phyloP scores from a whole-genome alignment of 2,888 invertebrate genomes.

The Pogonocherus hispidulus region DNA sequence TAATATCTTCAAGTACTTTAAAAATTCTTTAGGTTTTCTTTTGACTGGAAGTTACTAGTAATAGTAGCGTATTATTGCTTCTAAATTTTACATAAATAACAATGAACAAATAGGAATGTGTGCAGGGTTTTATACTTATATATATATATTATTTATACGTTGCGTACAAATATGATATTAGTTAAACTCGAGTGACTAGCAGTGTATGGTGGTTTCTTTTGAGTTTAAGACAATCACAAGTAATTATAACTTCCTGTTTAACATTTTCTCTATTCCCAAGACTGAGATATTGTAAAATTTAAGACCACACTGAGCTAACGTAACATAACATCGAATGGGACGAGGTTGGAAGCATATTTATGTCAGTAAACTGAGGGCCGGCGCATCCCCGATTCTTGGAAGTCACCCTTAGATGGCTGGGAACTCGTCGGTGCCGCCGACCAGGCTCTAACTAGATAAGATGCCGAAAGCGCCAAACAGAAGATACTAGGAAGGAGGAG shows the following conservation, averaged over 20 bases:
- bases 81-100: too few relatives aligned
- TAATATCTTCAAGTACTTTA: too few relatives aligned
- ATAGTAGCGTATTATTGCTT: too few relatives aligned
- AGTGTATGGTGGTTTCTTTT: not conserved
- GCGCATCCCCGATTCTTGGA: conserved; percentile 58
- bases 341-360: conserved; percentile 49
- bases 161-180: too few relatives aligned
- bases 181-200: too few relatives aligned
- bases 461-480: conserved; percentile 57
- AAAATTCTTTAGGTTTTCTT: too few relatives aligned
- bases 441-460: conserved; percentile 57
- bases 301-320: not conserved
- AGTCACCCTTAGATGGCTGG: conserved; percentile 57
- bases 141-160: too few relatives aligned
- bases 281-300: not conserved
- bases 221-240: not conserved
- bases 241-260: too few relatives aligned
- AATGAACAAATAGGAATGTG: too few relatives aligned
- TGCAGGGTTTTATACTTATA: too few relatives aligned
- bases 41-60: too few relatives aligned
- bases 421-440: conserved; percentile 54
- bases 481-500: conserved; percentile 54
- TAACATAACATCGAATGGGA: conserved; percentile 29
- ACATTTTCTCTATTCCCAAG: too few relatives aligned
- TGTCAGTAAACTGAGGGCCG: conserved; percentile 52